Percentiles rank a stretch among this genome's conserved stretches.
These are phyloP conservation scores for Sarcophaga variegata DNA, from an alignment of 2,888 invertebrate genomes.

Conservation along the genomic window DNA sequence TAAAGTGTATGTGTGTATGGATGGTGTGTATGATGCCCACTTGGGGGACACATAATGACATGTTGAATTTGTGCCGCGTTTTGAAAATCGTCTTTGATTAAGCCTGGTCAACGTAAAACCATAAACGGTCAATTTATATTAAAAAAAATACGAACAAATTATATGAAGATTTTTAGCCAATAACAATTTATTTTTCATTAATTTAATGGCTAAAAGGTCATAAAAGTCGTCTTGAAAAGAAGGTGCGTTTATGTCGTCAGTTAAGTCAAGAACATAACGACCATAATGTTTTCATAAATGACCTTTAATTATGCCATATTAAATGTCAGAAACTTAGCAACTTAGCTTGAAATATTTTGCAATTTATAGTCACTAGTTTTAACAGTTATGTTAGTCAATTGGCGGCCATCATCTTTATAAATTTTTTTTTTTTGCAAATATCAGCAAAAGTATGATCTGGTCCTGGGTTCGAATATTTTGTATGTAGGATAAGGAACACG, in stretches of 20 bases:
- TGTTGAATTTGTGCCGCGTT: neutral
- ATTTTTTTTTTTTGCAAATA: too few species aligned
- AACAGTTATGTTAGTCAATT: neutral
- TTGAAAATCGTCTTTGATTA: neutral
- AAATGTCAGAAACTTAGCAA: neutral
- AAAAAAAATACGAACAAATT: neutral
- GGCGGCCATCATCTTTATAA: too few species aligned
- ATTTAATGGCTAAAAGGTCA: neutral
- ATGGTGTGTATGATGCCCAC: neutral
- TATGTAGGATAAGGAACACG: too few species aligned
- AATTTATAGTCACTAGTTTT: neutral
- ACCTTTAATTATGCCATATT: neutral
- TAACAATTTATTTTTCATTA: neutral
- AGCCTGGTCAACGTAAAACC: neutral
- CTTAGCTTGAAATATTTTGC: neutral
- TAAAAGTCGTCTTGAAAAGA: neutral
- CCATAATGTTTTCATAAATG: neutral
- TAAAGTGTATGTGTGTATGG: neutral
- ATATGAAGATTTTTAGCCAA: neutral
- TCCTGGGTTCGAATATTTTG: too few species aligned
- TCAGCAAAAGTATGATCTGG: too few species aligned
- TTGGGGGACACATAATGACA: conserved; percentile 12
- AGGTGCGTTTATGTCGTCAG: neutral
- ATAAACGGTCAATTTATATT: neutral
- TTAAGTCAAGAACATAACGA: neutral